Evolutionary conservation across 2,797 vertebrate species (phyloP).

Genomic region (Falco berigora): DNA sequence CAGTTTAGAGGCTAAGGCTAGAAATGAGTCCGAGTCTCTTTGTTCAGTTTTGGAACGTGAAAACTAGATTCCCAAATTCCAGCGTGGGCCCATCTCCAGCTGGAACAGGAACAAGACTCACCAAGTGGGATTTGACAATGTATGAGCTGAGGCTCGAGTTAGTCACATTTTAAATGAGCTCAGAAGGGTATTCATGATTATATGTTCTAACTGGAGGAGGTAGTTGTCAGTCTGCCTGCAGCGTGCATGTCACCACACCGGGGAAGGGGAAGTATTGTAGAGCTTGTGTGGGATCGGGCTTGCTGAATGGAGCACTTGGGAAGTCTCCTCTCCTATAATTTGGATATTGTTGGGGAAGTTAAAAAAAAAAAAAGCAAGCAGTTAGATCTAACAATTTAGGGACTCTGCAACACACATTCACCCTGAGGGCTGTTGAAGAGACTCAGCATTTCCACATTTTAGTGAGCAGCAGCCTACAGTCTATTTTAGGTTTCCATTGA

Average conservation of each 20-base stretch:
- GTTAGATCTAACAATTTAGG: not conserved
- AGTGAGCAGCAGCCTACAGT: not conserved
- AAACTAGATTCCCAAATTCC: constrained; percentile 49
- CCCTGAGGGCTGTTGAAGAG: not conserved
- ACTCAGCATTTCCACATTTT: not conserved
- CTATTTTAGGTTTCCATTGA: not conserved
- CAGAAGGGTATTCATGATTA: constrained; percentile 42
- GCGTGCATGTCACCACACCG: not conserved
- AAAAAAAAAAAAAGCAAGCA: not conserved
- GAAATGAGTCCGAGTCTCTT: not conserved
- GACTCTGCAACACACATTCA: not conserved
- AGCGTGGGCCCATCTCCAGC: constrained; percentile 50
- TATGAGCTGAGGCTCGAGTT: constrained; percentile 25
- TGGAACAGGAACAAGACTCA: constrained; percentile 50
- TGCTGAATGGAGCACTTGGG: constrained; percentile 21
- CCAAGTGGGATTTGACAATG: constrained; percentile 43
- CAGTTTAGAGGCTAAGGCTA: constrained; percentile 8
- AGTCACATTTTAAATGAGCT: constrained; percentile 54
- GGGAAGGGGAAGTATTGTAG: constrained; percentile 43
- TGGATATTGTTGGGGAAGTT: not conserved
- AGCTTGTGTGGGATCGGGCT: constrained; percentile 23
- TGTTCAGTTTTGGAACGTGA: not conserved
- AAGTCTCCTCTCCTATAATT: constrained; percentile 31
- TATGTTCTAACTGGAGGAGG: constrained; percentile 56
- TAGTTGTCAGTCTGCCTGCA: constrained; percentile 50